Base-by-base conservation (phyloP, 1,140 invertebrate species). In the Eurosta solidaginis region DNA sequence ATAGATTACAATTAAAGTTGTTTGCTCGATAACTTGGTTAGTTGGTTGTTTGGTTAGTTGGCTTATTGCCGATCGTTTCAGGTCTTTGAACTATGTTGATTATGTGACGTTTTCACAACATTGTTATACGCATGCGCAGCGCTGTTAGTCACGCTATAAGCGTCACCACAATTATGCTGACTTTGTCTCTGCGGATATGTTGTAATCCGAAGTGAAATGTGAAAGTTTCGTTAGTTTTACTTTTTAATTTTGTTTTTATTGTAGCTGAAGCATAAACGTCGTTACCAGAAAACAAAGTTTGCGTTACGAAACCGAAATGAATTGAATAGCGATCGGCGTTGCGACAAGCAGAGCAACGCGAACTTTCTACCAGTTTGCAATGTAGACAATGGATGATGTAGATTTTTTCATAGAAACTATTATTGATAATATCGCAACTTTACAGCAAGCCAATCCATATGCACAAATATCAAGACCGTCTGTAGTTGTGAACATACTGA, bases 151-250 rank as follows among this genome's bases (percentile, higher is more conserved):
- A 2, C 36, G 22, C n/a, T n/a, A n/a, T n/a, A 40, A 25, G 20
- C 22, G 22, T 54, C 22, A 25, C 6, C 1, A 10, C 22, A 0
- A 2, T 6, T 9, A 52, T 12, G 20, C 12, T n/a, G n/a, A n/a
- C n/a, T n/a, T n/a, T n/a, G n/a, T n/a, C n/a, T 3, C 33, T n/a
- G 33, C 59, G 59, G 59, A 68, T 40, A 68, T 68, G 59, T 68
- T 68, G 59, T 40, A 68, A 68, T 68, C 59, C n/a, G n/a, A 7
- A 68, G 33, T 20, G 59, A 68, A 68, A 68, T 68, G 59, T 68
- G 59, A 68, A 68, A 68, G 59, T 68, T 59, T 59, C 7, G 3
- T 14, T 27, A 33, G 29, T 59, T 59, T 59, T 17, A n/a, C 29
- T 68, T 68, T 68, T 36, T 17, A 25, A 29, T 54, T 59, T 33